These are phyloP conservation scores for Lycophotia porphyrea DNA, from an alignment of 2,888 invertebrate species.

Conservation along the genomic window DNA sequence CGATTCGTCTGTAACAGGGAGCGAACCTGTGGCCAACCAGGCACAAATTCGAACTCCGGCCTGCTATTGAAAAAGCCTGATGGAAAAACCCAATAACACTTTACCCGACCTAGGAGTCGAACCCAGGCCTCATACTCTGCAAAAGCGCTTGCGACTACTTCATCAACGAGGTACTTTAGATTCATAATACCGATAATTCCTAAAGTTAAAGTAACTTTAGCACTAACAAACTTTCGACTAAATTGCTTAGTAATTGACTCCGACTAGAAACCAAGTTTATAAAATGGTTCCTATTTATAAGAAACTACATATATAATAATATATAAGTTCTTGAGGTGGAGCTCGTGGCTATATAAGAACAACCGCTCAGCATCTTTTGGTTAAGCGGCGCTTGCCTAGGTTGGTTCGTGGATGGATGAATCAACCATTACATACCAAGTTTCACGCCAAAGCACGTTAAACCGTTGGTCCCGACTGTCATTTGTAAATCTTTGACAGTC, in stretches of 20 bases:
- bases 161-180: neutral
- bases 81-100: neutral
- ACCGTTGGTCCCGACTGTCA: too few relatives aligned
- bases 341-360: too few relatives aligned
- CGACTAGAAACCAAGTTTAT: neutral
- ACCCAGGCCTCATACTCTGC: neutral
- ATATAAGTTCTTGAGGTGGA: neutral
- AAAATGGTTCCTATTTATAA: constrained; percentile 7
- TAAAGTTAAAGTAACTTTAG: constrained; percentile 11
- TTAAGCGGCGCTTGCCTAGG: too few relatives aligned
- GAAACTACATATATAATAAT: too few relatives aligned
- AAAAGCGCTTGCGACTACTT: neutral
- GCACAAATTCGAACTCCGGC: neutral
- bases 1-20: neutral
- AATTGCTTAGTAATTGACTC: constrained; percentile 9
- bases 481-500: too few relatives aligned
- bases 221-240: constrained; percentile 4
- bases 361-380: too few relatives aligned
- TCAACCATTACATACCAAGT: too few relatives aligned
- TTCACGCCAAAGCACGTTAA: too few relatives aligned
- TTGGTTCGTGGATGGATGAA: too few relatives aligned
- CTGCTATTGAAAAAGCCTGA: neutral
- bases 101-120: too few relatives aligned
- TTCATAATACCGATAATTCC: neutral
- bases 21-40: neutral